Percentiles rank a stretch among this genome's conserved stretches.
Evolutionary conservation across 1,140 invertebrate species (phyloP).

Genomic region (Pseudomyrmex cubaensis): DNA sequence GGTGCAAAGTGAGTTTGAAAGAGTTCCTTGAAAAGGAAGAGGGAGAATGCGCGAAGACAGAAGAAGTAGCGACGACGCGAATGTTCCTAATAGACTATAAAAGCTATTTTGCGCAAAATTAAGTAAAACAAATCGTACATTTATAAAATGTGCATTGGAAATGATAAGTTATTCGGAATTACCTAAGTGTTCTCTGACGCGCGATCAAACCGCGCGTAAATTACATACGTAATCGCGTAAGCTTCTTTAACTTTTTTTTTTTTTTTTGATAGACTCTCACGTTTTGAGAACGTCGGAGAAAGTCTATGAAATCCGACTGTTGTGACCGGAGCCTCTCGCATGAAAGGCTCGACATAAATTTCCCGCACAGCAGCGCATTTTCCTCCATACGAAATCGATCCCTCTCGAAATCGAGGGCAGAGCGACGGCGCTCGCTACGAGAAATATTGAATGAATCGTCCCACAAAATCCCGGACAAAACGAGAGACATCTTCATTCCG

Average conservation of each 20-base stretch:
- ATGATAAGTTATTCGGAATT: too few species aligned
- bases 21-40: conserved; percentile 71
- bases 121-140: not conserved
- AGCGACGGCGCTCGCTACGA: conserved; percentile 3
- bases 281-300: not conserved
- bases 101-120: not conserved
- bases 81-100: not conserved
- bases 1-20: conserved; percentile 82
- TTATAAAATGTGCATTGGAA: not conserved
- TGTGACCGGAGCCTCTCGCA: not conserved
- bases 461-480: conserved; percentile 35
- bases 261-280: not conserved
- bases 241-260: not conserved
- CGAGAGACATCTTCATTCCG: conserved; percentile 34
- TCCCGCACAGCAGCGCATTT: not conserved
- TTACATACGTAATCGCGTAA: too few species aligned
- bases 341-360: conserved; percentile 15
- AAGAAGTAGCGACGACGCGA: too few species aligned
- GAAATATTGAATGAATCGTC: conserved; percentile 37
- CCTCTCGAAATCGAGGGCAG: conserved; percentile 34
- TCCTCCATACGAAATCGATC: conserved; percentile 28
- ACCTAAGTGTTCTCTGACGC: too few species aligned
- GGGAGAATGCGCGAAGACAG: conserved; percentile 23
- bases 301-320: not conserved
- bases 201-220: too few species aligned